Evolutionary conservation across 2,888 invertebrate genomes (phyloP).

Genomic region (Conomelus anceps): DNA sequence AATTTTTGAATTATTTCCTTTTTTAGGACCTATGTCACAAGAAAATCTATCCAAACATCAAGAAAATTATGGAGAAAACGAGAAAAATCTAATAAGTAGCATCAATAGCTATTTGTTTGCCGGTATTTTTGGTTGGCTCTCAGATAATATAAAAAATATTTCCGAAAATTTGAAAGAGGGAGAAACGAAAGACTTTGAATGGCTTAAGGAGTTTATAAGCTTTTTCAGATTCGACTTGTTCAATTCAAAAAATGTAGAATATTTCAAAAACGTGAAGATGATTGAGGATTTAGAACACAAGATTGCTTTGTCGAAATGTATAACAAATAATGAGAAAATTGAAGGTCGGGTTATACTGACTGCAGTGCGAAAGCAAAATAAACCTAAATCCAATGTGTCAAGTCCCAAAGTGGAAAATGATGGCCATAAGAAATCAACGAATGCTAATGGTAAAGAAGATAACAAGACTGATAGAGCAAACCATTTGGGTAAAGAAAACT

Average conservation of each 20-base stretch:
- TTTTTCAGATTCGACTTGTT: slow-evolving; percentile 12
- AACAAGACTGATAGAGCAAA: neutral
- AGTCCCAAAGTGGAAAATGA: neutral
- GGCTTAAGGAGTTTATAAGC: slow-evolving; percentile 22
- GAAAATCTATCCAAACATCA: slow-evolving; percentile 17
- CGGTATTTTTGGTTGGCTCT: slow-evolving; percentile 18
- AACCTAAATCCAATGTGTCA: neutral
- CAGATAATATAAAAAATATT: slow-evolving; percentile 7
- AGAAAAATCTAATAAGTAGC: slow-evolving; percentile 19
- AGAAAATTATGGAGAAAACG: slow-evolving; percentile 15
- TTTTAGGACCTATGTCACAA: slow-evolving; percentile 19
- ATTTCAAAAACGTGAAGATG: slow-evolving; percentile 15
- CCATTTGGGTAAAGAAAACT: neutral
- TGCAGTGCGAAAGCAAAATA: neutral
- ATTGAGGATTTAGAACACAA: slow-evolving; percentile 13
- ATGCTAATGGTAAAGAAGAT: neutral
- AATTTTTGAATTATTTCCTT: neutral
- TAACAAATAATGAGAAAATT: neutral
- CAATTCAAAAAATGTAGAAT: slow-evolving; percentile 15
- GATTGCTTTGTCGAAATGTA: neutral
- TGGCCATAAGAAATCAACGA: neutral
- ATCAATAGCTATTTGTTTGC: slow-evolving; percentile 18
- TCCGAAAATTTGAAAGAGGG: slow-evolving; percentile 12
- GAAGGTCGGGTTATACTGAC: neutral
- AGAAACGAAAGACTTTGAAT: slow-evolving; percentile 23